A percentile compares a stretch with the other conserved stretches of the same genome.
These are phyloP conservation scores for Eutrigla gurnardus DNA, from an alignment of 2,797 vertebrate species.

Conservation along the genomic window DNA sequence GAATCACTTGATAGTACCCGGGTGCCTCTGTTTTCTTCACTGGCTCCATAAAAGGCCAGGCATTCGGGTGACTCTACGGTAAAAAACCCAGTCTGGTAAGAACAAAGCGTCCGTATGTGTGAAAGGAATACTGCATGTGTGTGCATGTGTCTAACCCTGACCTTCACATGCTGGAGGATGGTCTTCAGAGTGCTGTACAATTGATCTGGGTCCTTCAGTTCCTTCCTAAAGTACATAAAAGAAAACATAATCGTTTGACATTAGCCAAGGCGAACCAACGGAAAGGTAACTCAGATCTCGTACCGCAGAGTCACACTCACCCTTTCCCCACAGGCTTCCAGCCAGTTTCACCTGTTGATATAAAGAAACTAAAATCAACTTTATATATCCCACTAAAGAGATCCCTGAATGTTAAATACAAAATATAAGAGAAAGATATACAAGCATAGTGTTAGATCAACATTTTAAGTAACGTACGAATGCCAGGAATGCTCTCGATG, in stretches of 20 bases:
- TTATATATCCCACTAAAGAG: neutral
- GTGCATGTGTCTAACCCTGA: constrained; percentile 67
- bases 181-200: constrained; percentile 95
- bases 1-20: constrained; percentile 99
- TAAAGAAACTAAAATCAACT: constrained; percentile 22
- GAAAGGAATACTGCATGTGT: neutral
- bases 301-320: constrained; percentile 58
- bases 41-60: constrained; percentile 99
- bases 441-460: neutral
- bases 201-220: constrained; percentile 97
- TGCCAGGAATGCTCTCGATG: constrained; percentile 99
- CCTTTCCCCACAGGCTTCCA: constrained; percentile 97
- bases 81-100: constrained; percentile 56
- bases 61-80: constrained; percentile 95
- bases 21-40: constrained; percentile 99
- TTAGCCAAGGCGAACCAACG: neutral
- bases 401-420: neutral
- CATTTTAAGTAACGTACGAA: constrained; percentile 87
- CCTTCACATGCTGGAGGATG: constrained; percentile 98
- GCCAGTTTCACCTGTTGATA: constrained; percentile 88
- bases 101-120: constrained; percentile 3
- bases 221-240: constrained; percentile 87
- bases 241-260: neutral
- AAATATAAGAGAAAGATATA: neutral
- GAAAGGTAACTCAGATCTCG: neutral